Base-by-base conservation (phyloP, 2,113 vertebrate species). In the Noturus placidus region DNA sequence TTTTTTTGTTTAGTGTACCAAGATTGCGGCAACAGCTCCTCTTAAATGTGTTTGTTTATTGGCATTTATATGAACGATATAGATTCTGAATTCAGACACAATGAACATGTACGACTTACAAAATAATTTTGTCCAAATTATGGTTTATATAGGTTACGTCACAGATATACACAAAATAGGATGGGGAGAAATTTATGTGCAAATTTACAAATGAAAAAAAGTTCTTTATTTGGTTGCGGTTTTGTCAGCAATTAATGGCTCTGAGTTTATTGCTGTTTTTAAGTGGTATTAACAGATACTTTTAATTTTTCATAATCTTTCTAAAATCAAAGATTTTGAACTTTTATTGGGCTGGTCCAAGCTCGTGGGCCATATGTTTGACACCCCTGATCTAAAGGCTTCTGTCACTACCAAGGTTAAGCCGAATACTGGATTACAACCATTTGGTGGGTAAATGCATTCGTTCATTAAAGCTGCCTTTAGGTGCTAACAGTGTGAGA, bases 381-480 rank as follows among this genome's bases (percentile, higher is more conserved):
- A 83, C 63, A 83, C 63, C 38, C 27, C 38, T 67, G 79, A 82
- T 79, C 14, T 79, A 79, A 79, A 79, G 27, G 42, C 77, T 79
- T 25, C n/a, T 30, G 15, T 81, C 63, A n/a, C 77, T 42, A 19
- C 63, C 77, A 65, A 70, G 78, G 52, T 82, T 56, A 65, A 77
- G 46, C n/a, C 76, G 11, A 72, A 57, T 69, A 46, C 25, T 25
- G 17, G 77, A 69, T 86, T 27, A 63, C 27, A 33, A 25, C 56
- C 27, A 57, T 79, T 35, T 38, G 33, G 9, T 79, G 79, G 50
- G 9, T 1, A 61, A 57, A 63, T 83, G 4, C 25, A 63, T 50
- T 50, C 35, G n/a, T 81, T 54, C 30, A 56, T 35, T 8, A 17
- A 69, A 81, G 61, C 78, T 87, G 86, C 79, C 79, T 87, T 50